These are phyloP conservation scores for Esox lucius DNA, from an alignment of 2,797 vertebrate genomes.

Conservation along the genomic window DNA sequence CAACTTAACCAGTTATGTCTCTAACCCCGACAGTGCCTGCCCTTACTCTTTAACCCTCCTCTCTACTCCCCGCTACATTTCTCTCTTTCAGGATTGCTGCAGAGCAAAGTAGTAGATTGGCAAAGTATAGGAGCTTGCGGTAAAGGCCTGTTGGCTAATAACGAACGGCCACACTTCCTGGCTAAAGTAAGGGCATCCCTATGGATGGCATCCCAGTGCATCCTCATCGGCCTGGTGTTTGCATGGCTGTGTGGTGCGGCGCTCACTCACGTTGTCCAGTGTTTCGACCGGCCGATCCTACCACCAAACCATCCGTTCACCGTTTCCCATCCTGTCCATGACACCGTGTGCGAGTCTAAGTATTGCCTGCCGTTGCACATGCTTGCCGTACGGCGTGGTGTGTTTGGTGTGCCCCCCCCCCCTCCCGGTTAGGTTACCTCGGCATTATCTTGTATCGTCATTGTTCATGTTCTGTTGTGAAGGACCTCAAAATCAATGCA, in stretches of 20 bases:
- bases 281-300: slow-evolving; percentile 48
- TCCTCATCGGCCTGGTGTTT: slow-evolving; percentile 57
- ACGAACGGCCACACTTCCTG: slow-evolving; percentile 75
- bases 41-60: slow-evolving; percentile 62
- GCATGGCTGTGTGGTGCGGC: slow-evolving; percentile 66
- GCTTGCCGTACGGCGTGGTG: not conserved
- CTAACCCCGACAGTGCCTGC: slow-evolving; percentile 41
- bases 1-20: not conserved
- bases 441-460: not conserved
- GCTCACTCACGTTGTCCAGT: slow-evolving; percentile 36
- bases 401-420: not conserved
- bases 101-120: slow-evolving; percentile 99
- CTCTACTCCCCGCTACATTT: slow-evolving; percentile 65
- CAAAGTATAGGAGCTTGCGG: slow-evolving; percentile 99
- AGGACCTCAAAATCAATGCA: slow-evolving; percentile 49
- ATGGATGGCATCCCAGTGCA: slow-evolving; percentile 68
- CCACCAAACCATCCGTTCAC: not conserved
- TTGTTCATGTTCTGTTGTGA: slow-evolving; percentile 32
- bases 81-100: slow-evolving; percentile 92
- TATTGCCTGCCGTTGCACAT: not conserved
- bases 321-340: not conserved
- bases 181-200: slow-evolving; percentile 88
- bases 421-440: not conserved
- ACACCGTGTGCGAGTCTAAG: not conserved
- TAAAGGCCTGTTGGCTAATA: slow-evolving; percentile 83